These are phyloP conservation scores for Fragum sueziense DNA, from an alignment of 2,888 invertebrate genomes.

Conservation along the genomic window DNA sequence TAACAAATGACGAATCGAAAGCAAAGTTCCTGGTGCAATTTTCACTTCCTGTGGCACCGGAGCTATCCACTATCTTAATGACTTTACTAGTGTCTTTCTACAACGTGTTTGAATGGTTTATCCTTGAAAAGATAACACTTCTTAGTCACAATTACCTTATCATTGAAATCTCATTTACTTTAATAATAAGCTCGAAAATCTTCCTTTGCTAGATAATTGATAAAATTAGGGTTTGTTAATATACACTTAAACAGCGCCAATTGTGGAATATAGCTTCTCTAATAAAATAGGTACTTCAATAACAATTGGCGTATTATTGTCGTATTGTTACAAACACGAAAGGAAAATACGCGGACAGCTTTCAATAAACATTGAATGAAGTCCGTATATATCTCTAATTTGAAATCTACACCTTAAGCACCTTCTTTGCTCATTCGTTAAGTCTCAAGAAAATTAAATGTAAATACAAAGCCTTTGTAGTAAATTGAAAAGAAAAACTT, in stretches of 20 bases:
- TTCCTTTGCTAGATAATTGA: not conserved
- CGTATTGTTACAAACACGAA: slow-evolving; percentile 18
- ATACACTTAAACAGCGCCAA: not conserved
- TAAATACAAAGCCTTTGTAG: slow-evolving; percentile 9
- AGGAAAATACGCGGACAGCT: not conserved
- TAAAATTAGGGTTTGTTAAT: slow-evolving; percentile 12
- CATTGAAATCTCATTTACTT: not conserved
- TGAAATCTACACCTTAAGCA: slow-evolving; percentile 16
- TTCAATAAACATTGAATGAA: slow-evolving; percentile 19
- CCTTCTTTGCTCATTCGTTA: not conserved
- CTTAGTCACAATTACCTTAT: too few species aligned
- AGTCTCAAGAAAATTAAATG: slow-evolving; percentile 22
- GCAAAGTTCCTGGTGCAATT: too few species aligned
- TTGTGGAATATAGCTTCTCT: not conserved
- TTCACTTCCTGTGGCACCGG: too few species aligned
- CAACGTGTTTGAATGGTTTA: too few species aligned
- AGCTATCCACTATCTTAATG: too few species aligned
- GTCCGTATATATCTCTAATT: slow-evolving; percentile 14
- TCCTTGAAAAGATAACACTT: too few species aligned
- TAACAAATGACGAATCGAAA: too few species aligned
- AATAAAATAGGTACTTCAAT: slow-evolving; percentile 6
- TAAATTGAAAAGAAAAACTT: slow-evolving; percentile 20
- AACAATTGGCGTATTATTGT: slow-evolving; percentile 5
- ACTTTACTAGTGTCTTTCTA: too few species aligned
- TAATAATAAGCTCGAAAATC: not conserved